Evolutionary conservation across 2,797 vertebrate species (phyloP).

Genomic region (Cyprinella venusta): DNA sequence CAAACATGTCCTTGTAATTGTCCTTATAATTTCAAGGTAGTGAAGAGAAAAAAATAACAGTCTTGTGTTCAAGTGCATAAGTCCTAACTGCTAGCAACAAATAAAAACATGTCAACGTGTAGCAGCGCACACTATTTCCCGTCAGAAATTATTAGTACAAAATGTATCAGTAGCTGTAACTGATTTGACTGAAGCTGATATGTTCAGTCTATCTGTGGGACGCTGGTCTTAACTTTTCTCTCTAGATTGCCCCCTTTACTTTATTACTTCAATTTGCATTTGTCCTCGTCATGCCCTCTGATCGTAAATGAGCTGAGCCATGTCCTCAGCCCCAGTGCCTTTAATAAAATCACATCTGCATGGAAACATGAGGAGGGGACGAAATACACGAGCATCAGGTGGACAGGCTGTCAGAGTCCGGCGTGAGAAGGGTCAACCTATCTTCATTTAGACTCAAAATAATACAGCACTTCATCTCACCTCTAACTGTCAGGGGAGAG

Average conservation of each 20-base stretch:
- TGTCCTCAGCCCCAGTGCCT: conserved; percentile 32
- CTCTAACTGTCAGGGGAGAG: conserved; percentile 41
- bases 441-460: conserved; percentile 44
- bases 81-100: background rate
- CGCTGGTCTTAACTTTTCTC: conserved; percentile 17
- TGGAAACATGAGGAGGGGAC: conserved; percentile 18
- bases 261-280: conserved; percentile 50
- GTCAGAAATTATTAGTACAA: background rate
- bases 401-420: conserved; percentile 6
- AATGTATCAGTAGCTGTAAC: conserved; percentile 4
- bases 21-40: background rate
- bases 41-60: background rate
- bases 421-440: conserved; percentile 28
- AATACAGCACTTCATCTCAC: conserved; percentile 43
- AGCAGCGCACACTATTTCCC: background rate
- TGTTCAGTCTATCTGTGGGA: conserved; percentile 42
- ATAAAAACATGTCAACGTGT: background rate
- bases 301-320: conserved; percentile 34
- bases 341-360: conserved; percentile 48
- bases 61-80: background rate
- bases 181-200: conserved; percentile 21
- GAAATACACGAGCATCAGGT: conserved; percentile 7
- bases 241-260: conserved; percentile 31
- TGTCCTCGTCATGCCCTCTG: conserved; percentile 45
- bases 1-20: background rate